Base-by-base conservation (phyloP, 2,113 vertebrate species). In the Halcyon senegalensis region DNA sequence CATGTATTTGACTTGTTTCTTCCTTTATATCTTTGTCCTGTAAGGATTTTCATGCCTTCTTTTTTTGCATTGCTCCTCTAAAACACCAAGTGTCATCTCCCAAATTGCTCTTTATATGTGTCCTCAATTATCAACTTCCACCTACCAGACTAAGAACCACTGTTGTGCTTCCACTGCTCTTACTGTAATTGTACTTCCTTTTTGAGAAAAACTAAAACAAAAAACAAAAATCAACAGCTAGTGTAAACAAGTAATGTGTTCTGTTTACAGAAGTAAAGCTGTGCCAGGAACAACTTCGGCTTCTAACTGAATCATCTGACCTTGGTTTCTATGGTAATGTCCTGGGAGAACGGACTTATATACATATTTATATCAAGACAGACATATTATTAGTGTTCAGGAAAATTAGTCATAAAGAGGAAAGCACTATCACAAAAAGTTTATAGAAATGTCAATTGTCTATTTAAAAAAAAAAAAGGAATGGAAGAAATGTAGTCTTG, bases 261-360 rank as follows among this genome's bases (percentile, higher is more conserved):
- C 23, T 0, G 0, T 95, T 94, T 84, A 91, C 68, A 87, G 43
- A 81, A 83, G 56, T 5, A 94, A 41, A 91, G 55, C 79, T 80
- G 59, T 92, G 82, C 88, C 60, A 90, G 83, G 82, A 90, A 80
- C 72, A 94, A 63, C 46, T 69, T 83, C 31, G 28, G 17, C n/a
- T 90, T 94, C 77, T 90, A 84, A 88, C 25, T 74, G 82, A 85
- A 83, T 91, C 74, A 82, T 94, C 56, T 93, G 80, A 74, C 62
- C 60, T 95, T 91, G 24, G 23, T 82, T 89, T 85, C n/a, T 81
- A 31, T 24, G 25, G 41, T 41, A 72, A 53, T 39, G 9, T 83
- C 37, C 17, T 76, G 37, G 73, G 51, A 88, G 46, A 88, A 88
- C 37, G 12, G 63, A 83, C 31, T 74, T 5, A 28, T 44, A 37